These are phyloP conservation scores for Meteorus cinctellus DNA, from an alignment of 2,888 invertebrate genomes.

Conservation along the genomic window DNA sequence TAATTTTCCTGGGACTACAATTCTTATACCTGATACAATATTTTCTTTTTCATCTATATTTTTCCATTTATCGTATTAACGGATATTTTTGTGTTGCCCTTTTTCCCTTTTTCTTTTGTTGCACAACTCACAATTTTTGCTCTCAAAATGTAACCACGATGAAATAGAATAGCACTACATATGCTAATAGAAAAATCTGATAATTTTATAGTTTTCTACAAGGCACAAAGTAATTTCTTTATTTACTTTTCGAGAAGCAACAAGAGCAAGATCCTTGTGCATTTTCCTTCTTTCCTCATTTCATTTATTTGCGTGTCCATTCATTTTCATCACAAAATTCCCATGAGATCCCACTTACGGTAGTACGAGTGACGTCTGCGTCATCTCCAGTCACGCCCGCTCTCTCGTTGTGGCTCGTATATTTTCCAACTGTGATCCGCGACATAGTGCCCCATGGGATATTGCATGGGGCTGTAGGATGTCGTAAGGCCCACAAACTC, in stretches of 20 bases:
- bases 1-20: slow-evolving; percentile 13
- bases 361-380: slow-evolving; percentile 27
- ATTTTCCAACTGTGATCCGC: not conserved
- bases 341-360: slow-evolving; percentile 46
- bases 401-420: slow-evolving; percentile 25
- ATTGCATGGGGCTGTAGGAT: slow-evolving; percentile 21
- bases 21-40: slow-evolving; percentile 19
- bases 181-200: not conserved
- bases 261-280: slow-evolving; percentile 44
- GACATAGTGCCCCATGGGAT: slow-evolving; percentile 61
- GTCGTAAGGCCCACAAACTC: not conserved
- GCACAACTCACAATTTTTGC: not conserved
- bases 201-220: slow-evolving; percentile 6
- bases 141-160: slow-evolving; percentile 16
- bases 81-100: not conserved
- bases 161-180: slow-evolving; percentile 12
- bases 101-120: not conserved
- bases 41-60: not conserved
- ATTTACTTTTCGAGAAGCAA: slow-evolving; percentile 61
- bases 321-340: slow-evolving; percentile 70
- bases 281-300: slow-evolving; percentile 40
- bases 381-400: slow-evolving; percentile 42
- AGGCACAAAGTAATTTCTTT: slow-evolving; percentile 70
- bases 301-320: slow-evolving; percentile 65
- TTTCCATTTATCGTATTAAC: not conserved